Conservation (phyloP, 2,888 invertebrate species). For the Operophtera brumata region DNA sequence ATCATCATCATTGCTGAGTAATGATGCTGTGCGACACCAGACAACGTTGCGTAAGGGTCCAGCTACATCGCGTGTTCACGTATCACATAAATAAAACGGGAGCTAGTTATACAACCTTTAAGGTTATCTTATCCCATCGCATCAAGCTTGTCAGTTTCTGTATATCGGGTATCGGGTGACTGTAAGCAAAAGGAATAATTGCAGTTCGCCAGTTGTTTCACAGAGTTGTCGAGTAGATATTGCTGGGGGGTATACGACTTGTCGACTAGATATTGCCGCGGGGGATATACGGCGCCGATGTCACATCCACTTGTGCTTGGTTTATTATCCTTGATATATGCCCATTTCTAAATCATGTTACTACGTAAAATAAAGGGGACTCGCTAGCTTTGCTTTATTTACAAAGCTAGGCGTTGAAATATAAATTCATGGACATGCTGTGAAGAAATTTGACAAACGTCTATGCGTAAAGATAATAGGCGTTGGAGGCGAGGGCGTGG, state of each 20-base stretch:
- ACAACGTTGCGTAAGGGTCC: too few species aligned
- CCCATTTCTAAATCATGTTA: conserved; percentile 3
- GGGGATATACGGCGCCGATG: conserved; percentile 40
- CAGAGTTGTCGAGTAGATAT: conserved; percentile 38
- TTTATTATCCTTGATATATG: conserved; percentile 27
- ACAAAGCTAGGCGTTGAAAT: not conserved
- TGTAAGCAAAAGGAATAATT: conserved; percentile 51
- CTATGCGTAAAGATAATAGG: too few species aligned
- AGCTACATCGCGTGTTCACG: too few species aligned
- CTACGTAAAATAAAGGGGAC: not conserved
- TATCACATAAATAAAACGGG: too few species aligned
- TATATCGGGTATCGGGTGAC: conserved; percentile 29
- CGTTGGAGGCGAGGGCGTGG: too few species aligned
- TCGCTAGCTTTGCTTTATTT: not conserved
- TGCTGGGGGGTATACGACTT: conserved; percentile 38
- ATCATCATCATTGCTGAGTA: not conserved
- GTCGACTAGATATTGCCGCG: conserved; percentile 46
- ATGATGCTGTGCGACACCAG: not conserved
- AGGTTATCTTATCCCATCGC: not conserved
- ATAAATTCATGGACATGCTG: too few species aligned
- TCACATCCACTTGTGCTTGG: conserved; percentile 44
- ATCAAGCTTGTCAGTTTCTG: not conserved
- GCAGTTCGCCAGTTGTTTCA: conserved; percentile 48
- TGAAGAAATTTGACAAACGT: too few species aligned
- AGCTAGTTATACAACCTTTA: too few species aligned